Evolutionary conservation across 2,113 vertebrate genomes (phyloP).

Genomic region (Rhea pennata): DNA sequence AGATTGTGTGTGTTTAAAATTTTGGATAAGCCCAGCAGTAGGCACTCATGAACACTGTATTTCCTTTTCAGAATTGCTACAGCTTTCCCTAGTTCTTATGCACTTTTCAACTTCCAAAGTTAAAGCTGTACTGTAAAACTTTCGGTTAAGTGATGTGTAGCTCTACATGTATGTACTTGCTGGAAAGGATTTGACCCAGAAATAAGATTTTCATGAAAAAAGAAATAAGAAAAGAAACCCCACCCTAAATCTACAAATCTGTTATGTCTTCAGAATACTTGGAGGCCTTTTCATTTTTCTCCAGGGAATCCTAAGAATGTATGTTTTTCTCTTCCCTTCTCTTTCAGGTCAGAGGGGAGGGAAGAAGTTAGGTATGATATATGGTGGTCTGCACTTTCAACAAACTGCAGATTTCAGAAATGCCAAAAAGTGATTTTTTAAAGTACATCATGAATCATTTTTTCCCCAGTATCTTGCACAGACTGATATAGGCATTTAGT

Average conservation of each 20-base stretch:
- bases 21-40: neutral
- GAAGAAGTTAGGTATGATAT: neutral
- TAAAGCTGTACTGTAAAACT: neutral
- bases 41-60: neutral
- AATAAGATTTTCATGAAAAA: neutral
- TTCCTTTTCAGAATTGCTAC: neutral
- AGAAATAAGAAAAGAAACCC: neutral
- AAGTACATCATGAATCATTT: neutral
- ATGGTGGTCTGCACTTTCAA: neutral
- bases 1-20: neutral
- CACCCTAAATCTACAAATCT: neutral
- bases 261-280: neutral
- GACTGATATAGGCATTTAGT: neutral
- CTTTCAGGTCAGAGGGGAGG: neutral
- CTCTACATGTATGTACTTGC: neutral
- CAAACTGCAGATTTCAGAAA: neutral
- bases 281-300: neutral
- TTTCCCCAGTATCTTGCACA: neutral
- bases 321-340: neutral
- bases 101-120: neutral
- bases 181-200: neutral
- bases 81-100: neutral
- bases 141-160: neutral
- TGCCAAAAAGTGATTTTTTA: neutral
- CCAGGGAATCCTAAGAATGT: slow-evolving; percentile 17